A percentile compares a stretch with the other conserved stretches of the same genome.
Evolutionary conservation across 1,140 invertebrate genomes (phyloP).

Genomic region (Melitaea cinxia): DNA sequence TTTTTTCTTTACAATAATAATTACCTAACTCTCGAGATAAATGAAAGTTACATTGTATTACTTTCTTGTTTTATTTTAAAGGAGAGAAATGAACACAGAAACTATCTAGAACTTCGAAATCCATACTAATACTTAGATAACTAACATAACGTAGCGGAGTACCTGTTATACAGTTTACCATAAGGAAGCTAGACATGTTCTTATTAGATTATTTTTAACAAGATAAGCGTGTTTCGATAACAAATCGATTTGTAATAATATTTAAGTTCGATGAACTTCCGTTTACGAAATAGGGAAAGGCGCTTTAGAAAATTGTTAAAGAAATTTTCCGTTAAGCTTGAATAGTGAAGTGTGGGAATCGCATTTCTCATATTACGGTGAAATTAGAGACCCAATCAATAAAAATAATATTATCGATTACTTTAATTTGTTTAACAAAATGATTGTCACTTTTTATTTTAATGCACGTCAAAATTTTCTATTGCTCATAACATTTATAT

Average conservation of each 20-base stretch:
- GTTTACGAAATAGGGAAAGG: constrained; percentile 68
- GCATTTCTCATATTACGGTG: constrained; percentile 32
- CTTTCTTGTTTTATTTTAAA: not conserved
- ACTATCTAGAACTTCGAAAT: not conserved
- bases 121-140: not conserved
- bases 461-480: no score
- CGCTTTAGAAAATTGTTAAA: constrained; percentile 52
- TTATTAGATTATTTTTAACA: constrained; percentile 52
- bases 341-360: constrained; percentile 35
- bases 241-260: constrained; percentile 48
- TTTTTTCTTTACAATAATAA: no score
- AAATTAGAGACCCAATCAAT: constrained; percentile 19
- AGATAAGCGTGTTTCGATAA: constrained; percentile 64
- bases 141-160: not conserved
- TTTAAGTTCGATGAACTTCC: constrained; percentile 73
- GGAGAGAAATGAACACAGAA: not conserved
- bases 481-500: not conserved
- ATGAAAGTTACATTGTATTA: not conserved
- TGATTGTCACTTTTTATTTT: no score
- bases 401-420: not conserved
- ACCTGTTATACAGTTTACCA: constrained; percentile 20
- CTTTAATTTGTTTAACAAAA: no score
- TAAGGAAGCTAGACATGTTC: constrained; percentile 35
- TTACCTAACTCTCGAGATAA: not conserved
- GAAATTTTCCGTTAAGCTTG: constrained; percentile 48